Conservation (phyloP, 2,888 invertebrate species). For the Zonitis immaculata region DNA sequence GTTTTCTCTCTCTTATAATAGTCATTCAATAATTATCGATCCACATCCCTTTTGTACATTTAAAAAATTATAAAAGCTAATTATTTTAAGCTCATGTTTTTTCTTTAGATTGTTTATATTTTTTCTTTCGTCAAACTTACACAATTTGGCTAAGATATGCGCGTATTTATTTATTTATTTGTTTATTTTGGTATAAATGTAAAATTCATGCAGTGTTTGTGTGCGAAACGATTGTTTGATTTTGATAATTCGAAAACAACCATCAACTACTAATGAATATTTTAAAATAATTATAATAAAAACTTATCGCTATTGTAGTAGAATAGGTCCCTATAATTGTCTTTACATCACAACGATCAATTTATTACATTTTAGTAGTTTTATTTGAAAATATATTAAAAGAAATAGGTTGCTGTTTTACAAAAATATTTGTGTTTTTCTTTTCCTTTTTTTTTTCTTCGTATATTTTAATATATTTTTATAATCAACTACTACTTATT, state of each 20-base stretch:
- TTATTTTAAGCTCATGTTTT: conserved; percentile 41
- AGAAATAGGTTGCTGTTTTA: conserved; percentile 7
- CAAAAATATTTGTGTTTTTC: conserved; percentile 24
- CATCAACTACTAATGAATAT: too few species aligned
- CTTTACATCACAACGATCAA: conserved; percentile 38
- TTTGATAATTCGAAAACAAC: too few species aligned
- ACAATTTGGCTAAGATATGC: conserved; percentile 1
- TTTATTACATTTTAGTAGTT: conserved; percentile 16
- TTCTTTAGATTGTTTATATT: conserved; percentile 28
- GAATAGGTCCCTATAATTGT: conserved; percentile 41
- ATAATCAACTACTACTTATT: conserved; percentile 13
- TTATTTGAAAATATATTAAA: conserved; percentile 20
- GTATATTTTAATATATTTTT: conserved; percentile 12
- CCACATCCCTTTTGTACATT: conserved; percentile 26
- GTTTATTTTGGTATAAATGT: not conserved
- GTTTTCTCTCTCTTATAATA: not conserved
- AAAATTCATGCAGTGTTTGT: conserved; percentile 5
- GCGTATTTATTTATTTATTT: not conserved
- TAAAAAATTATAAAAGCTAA: conserved; percentile 42
- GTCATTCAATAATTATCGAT: conserved; percentile 3
- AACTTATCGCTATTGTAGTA: conserved; percentile 31
- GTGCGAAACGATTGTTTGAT: conserved; percentile 11
- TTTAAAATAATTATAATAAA: conserved; percentile 28
- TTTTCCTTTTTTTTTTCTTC: too few species aligned
- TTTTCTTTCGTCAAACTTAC: not conserved